Conservation (phyloP, 30 jellyfish, hydroid and myxozoan species). For the Aurelia sp. region DNA sequence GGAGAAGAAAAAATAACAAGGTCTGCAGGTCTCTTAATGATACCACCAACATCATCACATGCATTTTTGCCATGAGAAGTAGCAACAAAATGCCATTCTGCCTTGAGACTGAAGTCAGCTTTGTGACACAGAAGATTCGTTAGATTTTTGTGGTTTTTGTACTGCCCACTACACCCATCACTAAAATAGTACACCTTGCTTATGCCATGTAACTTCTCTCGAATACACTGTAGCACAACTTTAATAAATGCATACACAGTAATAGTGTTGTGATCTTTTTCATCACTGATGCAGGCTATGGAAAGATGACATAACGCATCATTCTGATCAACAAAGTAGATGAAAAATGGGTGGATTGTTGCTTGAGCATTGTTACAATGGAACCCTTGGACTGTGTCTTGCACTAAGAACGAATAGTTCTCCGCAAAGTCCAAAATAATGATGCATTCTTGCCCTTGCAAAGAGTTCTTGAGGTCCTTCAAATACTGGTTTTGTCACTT, state of each 20-base stretch:
- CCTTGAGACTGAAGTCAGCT: conserved; percentile 12
- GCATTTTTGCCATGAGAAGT: conserved; percentile 28
- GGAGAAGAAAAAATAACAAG: too few species aligned
- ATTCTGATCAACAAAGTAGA: not conserved
- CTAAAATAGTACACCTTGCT: not conserved
- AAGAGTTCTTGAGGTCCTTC: not conserved
- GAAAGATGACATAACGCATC: too few species aligned
- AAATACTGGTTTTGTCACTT: not conserved
- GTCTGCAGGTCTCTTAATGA: conserved; percentile 1
- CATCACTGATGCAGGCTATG: too few species aligned
- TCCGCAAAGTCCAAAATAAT: conserved; percentile 12
- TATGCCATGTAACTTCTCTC: not conserved
- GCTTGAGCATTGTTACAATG: conserved; percentile 13
- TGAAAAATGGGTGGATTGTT: not conserved
- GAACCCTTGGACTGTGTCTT: conserved; percentile 18
- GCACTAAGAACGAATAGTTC: conserved; percentile 12
- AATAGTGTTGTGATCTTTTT: too few species aligned
- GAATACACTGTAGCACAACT: too few species aligned
- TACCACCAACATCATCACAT: conserved; percentile 16
- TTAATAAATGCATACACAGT: too few species aligned
- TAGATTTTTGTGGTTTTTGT: not conserved
- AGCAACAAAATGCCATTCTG: conserved; percentile 11
- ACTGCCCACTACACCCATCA: conserved; percentile 16
- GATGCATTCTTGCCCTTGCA: not conserved
- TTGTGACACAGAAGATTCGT: conserved; percentile 1